phyloP scores from a whole-genome alignment of 2,113 vertebrate species.

The Phrynocephalus versicolor region DNA sequence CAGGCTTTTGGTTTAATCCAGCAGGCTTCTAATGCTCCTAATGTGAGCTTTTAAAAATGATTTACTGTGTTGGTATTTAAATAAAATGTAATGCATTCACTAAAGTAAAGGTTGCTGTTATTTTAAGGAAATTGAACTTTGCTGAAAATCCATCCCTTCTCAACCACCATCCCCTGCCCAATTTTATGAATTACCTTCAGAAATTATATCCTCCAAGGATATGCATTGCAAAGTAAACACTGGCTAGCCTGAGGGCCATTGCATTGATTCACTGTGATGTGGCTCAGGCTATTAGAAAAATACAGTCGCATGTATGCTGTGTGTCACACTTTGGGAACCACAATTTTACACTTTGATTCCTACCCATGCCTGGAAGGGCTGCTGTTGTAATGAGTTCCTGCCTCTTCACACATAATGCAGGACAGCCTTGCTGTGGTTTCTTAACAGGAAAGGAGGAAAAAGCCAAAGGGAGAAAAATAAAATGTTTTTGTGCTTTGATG shows the following conservation, averaged over 20 bases:
- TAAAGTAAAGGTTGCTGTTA: slow-evolving; percentile 14
- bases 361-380: slow-evolving; percentile 55
- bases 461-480: background rate
- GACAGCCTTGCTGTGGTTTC: slow-evolving; percentile 36
- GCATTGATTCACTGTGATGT: slow-evolving; percentile 46
- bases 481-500: slow-evolving; percentile 36
- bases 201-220: slow-evolving; percentile 46
- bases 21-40: too few relatives aligned
- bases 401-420: slow-evolving; percentile 44
- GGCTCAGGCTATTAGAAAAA: slow-evolving; percentile 49
- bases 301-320: background rate
- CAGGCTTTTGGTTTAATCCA: too few relatives aligned
- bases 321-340: slow-evolving; percentile 48
- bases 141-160: background rate
- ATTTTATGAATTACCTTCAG: slow-evolving; percentile 43
- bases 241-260: slow-evolving; percentile 42
- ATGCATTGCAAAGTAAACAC: slow-evolving; percentile 43
- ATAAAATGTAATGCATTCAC: background rate
- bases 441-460: slow-evolving; percentile 49
- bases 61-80: background rate
- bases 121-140: background rate
- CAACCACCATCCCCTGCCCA: background rate
- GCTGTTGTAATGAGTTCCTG: slow-evolving; percentile 65
- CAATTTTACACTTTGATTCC: slow-evolving; percentile 75
- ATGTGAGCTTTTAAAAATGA: background rate